Evolutionary conservation across 2,113 vertebrate species (phyloP), one percentile per base, ranked within the genome.

Genomic region (Pygoscelis adeliae): DNA sequence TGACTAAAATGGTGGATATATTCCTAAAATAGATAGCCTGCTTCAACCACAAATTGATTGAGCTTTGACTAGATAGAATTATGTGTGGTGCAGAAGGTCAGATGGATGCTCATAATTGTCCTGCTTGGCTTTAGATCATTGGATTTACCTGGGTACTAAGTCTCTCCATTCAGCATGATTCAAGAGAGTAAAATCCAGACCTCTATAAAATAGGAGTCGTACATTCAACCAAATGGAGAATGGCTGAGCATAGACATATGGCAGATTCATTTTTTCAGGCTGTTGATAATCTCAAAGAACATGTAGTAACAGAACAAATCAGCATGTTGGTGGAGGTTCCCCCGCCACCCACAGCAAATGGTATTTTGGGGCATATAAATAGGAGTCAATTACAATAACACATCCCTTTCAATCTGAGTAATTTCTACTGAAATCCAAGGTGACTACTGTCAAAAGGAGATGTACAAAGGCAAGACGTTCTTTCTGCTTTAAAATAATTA

Each of bases 271-370:
- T 95, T 94, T 91, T 93, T 89, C 65, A 91, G 53, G 53, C 81
- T 95, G 91, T 81, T 87, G 87, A 73, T 96, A 83, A 92, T 97
- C 89, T 96, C 83, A 96, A 96, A 94, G 97, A 96, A 97, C 97
- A 97, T 92, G 89, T 96, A 97, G 96, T 97, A 97, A 97, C 94
- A 91, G 97, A 95, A 97, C 95, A 97, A 94, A 83, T 87, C 58
- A 77, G 67, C 55, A 10, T 85, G 87, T 93, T 95, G 87, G 90
- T 96, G 80, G 90, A 95, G 87, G 88, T 92, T 93, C 96, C 94
- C 53, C 93, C 42, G 15, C 97, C 93, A 97, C 97, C 97, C 90
- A 96, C 97, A 89, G 34, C 3, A 0, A 83, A 38, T 94, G 91
- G 22, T 96, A 97, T 97, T 97, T 98, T 93, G 93, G 94, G 86